phyloP scores from a whole-genome alignment of 2,113 vertebrate species.

The Leptodactylus fuscus region DNA sequence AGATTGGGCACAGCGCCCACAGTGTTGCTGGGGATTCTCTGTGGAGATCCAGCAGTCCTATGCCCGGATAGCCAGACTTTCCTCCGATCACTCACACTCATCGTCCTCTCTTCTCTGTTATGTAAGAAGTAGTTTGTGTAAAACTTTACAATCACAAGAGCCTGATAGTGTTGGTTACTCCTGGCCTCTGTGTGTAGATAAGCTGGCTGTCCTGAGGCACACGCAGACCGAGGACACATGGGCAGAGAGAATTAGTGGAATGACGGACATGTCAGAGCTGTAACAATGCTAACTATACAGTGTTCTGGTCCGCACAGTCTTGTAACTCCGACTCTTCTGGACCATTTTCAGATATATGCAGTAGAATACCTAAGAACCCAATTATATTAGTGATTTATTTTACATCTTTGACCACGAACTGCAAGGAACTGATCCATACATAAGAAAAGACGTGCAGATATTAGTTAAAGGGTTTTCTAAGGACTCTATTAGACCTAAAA shows the following conservation, averaged over 20 bases:
- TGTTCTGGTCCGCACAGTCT: not conserved
- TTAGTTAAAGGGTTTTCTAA: too few relatives aligned
- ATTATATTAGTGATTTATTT: too few relatives aligned
- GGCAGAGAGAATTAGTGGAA: constrained; percentile 42
- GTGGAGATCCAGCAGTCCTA: too few relatives aligned
- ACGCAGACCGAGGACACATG: not conserved
- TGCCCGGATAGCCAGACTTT: not conserved
- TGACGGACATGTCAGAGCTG: constrained; percentile 39
- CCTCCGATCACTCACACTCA: not conserved
- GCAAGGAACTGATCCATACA: too few relatives aligned
- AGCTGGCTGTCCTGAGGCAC: not conserved
- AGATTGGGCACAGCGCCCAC: not conserved
- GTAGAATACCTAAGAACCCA: too few relatives aligned
- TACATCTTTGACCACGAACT: too few relatives aligned
- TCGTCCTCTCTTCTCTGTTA: not conserved
- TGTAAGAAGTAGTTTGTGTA: not conserved
- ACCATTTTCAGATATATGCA: not conserved
- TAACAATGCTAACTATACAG: constrained; percentile 24
- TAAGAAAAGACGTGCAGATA: too few relatives aligned
- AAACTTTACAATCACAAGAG: not conserved
- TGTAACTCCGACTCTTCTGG: not conserved
- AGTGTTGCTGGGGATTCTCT: not conserved
- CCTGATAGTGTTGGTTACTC: not conserved
- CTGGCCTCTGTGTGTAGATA: not conserved
- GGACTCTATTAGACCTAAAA: too few relatives aligned